Evolutionary conservation across 2,888 invertebrate species (phyloP).

Genomic region (Norana najaformis): DNA sequence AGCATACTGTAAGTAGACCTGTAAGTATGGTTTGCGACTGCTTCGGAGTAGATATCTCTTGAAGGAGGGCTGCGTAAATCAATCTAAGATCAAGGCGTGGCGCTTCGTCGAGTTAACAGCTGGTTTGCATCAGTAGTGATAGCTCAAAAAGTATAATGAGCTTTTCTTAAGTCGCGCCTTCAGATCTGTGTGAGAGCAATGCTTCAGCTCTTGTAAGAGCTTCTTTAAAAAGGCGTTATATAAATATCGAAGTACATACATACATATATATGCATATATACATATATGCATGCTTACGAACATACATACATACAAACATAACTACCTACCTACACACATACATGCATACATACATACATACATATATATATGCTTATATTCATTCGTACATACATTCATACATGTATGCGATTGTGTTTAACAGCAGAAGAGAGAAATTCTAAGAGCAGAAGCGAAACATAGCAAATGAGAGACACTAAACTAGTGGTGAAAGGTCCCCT

Average conservation of each 20-base stretch:
- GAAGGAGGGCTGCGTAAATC: no score
- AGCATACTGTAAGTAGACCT: not conserved
- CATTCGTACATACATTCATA: slow-evolving; percentile 30
- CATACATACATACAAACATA: not conserved
- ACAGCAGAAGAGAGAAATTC: no score
- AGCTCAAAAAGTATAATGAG: not conserved
- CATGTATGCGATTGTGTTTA: not conserved
- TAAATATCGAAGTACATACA: not conserved
- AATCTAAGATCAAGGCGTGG: not conserved
- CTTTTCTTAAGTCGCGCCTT: not conserved
- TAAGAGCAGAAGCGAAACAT: no score
- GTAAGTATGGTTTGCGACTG: not conserved
- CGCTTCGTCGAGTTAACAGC: not conserved
- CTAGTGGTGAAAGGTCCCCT: no score
- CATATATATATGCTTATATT: slow-evolving; percentile 27
- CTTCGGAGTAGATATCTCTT: no score
- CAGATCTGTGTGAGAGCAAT: not conserved
- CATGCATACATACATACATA: slow-evolving; percentile 31
- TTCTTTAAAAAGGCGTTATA: not conserved
- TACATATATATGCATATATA: no score
- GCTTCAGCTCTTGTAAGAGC: no score
- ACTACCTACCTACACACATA: no score
- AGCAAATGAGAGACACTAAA: no score
- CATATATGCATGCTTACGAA: not conserved
- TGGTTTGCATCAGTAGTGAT: not conserved